phyloP scores from a whole-genome alignment of 2,888 invertebrate species.

The Phyto melanocephala region DNA sequence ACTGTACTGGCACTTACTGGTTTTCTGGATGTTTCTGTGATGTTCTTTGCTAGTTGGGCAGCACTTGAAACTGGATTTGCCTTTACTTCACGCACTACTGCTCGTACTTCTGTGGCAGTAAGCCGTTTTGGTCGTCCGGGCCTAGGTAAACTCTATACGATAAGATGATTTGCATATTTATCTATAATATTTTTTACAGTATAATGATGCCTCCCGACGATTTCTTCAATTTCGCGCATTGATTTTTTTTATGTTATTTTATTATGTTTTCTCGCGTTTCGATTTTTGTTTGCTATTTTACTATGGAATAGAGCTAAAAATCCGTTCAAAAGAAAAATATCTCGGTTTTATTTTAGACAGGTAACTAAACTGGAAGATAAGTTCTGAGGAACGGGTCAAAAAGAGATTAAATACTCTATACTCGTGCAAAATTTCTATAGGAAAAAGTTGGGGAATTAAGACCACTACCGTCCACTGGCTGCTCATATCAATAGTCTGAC shows the following conservation, averaged over 20 bases:
- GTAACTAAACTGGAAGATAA: too few relatives aligned
- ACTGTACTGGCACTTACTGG: neutral
- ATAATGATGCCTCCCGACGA: neutral
- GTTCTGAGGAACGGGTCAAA: too few relatives aligned
- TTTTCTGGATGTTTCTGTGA: neutral
- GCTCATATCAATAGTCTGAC: too few relatives aligned
- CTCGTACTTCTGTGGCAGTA: neutral
- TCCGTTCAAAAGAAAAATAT: too few relatives aligned
- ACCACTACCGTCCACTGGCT: too few relatives aligned
- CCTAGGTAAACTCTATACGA: neutral
- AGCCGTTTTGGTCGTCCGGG: neutral
- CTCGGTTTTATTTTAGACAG: too few relatives aligned
- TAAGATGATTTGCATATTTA: neutral
- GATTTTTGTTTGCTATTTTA: too few relatives aligned
- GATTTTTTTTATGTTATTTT: neutral
- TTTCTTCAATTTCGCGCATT: conserved; percentile 6
- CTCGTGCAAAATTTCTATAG: too few relatives aligned
- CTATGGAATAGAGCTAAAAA: too few relatives aligned
- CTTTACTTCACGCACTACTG: neutral
- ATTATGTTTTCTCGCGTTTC: neutral
- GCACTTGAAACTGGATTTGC: neutral
- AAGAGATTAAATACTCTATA: too few relatives aligned
- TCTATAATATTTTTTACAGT: neutral
- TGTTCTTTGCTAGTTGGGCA: neutral
- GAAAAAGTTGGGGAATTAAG: too few relatives aligned